Evolutionary conservation across 1,140 invertebrate species (phyloP).

Genomic region (Aphidius ervi): DNA sequence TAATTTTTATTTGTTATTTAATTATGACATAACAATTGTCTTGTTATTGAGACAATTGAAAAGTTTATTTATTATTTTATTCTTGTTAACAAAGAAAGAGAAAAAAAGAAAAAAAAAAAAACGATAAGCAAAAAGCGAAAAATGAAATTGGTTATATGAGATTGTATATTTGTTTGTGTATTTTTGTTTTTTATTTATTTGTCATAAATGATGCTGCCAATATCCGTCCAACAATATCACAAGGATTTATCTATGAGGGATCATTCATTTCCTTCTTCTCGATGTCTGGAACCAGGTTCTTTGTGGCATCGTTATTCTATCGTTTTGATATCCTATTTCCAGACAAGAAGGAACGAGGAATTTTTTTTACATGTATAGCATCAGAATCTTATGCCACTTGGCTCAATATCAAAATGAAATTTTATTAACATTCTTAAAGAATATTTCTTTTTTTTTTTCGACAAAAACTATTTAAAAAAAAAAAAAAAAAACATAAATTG

Average conservation of each 20-base stretch:
- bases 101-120: no score
- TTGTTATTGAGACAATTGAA: slow-evolving; percentile 7
- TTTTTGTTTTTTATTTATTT: neutral
- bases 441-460: slow-evolving; percentile 12
- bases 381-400: slow-evolving; percentile 20
- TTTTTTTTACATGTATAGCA: no score
- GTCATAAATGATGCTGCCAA: slow-evolving; percentile 11
- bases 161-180: no score
- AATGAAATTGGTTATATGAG: neutral
- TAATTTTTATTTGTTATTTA: slow-evolving; percentile 3
- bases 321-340: slow-evolving; percentile 7
- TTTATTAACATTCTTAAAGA: slow-evolving; percentile 24
- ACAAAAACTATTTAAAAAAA: slow-evolving; percentile 10
- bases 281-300: slow-evolving; percentile 9
- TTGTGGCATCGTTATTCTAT: slow-evolving; percentile 18
- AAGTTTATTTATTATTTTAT: slow-evolving; percentile 4
- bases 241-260: slow-evolving; percentile 6
- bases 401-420: slow-evolving; percentile 22
- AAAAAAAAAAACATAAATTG: slow-evolving; percentile 9
- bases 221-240: slow-evolving; percentile 22
- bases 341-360: no score
- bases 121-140: neutral
- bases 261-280: neutral
- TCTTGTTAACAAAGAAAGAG: neutral
- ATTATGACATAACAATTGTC: slow-evolving; percentile 8